Percentiles rank a stretch among this genome's conserved stretches.
These are phyloP conservation scores for Cyclopterus lumpus DNA, from an alignment of 2,797 vertebrate species.

Conservation along the genomic window DNA sequence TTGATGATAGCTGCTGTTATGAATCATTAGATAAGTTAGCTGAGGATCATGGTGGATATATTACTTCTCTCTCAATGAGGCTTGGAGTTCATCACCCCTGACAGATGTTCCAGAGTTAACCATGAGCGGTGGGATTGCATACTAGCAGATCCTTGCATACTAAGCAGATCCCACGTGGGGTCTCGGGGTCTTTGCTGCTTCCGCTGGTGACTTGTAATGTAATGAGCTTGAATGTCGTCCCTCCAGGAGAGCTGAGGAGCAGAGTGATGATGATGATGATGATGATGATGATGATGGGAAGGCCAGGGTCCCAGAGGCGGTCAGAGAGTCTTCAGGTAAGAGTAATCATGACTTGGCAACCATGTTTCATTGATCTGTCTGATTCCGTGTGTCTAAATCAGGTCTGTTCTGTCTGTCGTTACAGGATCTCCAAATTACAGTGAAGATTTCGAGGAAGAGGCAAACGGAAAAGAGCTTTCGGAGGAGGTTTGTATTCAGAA, in stretches of 20 bases:
- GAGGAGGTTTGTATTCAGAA: constrained; percentile 63
- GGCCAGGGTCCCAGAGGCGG: constrained; percentile 11
- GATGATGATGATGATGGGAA: constrained; percentile 35
- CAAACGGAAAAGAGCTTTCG: constrained; percentile 42
- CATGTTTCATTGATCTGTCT: background rate
- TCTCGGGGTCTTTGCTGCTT: background rate
- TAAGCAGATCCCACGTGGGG: background rate
- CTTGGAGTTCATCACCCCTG: background rate
- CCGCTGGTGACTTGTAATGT: constrained; percentile 5
- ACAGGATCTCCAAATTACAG: constrained; percentile 77
- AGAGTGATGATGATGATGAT: constrained; percentile 32
- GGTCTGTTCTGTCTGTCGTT: background rate
- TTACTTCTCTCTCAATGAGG: background rate
- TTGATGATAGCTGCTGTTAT: background rate
- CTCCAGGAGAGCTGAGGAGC: constrained; percentile 63
- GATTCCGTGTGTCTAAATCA: background rate
- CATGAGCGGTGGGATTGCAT: background rate
- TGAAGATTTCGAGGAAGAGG: constrained; percentile 82
- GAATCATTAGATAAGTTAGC: background rate
- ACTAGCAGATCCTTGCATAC: no score
- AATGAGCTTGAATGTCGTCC: constrained; percentile 8
- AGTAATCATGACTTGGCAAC: accelerated
- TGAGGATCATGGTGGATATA: background rate
- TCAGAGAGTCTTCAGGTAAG: constrained; percentile 64
- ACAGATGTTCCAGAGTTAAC: background rate